A percentile compares a stretch with the other conserved stretches of the same genome.
Evolutionary conservation across 2,113 vertebrate species (phyloP).

Genomic region (Naja naja): DNA sequence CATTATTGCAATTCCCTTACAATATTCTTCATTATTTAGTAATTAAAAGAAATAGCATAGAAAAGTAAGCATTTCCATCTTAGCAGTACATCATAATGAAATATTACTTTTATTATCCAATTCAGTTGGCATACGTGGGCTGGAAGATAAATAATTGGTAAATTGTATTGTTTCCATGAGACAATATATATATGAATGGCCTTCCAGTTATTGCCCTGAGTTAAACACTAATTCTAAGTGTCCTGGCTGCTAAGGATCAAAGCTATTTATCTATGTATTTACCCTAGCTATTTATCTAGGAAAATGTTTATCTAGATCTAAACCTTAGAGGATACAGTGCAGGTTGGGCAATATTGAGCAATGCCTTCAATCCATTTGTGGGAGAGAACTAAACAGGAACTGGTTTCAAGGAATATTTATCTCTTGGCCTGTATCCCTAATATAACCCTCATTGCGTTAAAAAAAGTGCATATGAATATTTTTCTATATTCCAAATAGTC

Average conservation of each 20-base stretch:
- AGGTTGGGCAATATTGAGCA: neutral
- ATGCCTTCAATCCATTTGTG: neutral
- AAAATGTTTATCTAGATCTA: neutral
- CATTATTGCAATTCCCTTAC: neutral
- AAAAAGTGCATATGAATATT: neutral
- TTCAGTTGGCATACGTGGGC: too few relatives aligned
- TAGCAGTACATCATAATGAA: neutral
- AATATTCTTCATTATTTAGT: neutral
- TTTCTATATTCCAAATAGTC: neutral
- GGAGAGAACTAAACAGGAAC: neutral
- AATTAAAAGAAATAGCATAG: neutral
- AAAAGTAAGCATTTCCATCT: neutral
- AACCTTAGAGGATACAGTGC: neutral
- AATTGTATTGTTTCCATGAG: neutral
- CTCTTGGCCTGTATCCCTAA: neutral
- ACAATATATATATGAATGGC: neutral
- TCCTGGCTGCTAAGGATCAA: neutral
- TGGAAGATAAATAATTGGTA: neutral
- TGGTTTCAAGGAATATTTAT: neutral
- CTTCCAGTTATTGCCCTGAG: neutral
- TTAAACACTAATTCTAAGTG: neutral
- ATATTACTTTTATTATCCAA: neutral
- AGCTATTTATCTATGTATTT: neutral
- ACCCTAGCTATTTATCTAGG: neutral
- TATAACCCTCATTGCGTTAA: neutral